These are phyloP conservation scores for Caenorhabditis sinica DNA, from an alignment of 2,888 invertebrate species.

Conservation along the genomic window DNA sequence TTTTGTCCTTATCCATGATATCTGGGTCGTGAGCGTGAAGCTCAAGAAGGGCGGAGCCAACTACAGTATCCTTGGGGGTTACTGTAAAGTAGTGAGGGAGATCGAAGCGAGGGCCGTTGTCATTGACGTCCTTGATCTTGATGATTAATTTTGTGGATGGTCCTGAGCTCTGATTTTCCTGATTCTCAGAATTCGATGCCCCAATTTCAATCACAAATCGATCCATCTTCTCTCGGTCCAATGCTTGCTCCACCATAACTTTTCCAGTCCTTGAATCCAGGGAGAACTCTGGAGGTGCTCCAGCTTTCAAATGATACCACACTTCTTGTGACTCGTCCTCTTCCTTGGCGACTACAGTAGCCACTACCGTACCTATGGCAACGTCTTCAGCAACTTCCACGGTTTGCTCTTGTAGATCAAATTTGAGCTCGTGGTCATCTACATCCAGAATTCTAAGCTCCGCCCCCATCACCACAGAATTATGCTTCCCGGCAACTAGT, in stretches of 20 bases:
- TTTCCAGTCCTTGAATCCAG: conserved; percentile 53
- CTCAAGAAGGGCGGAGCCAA: conserved; percentile 44
- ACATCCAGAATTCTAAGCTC: conserved; percentile 57
- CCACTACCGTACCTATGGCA: conserved; percentile 30
- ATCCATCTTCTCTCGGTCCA: conserved; percentile 49
- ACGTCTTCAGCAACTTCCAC: conserved; percentile 56
- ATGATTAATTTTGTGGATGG: conserved; percentile 29
- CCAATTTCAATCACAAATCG: conserved; percentile 51
- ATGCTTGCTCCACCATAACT: conserved; percentile 52
- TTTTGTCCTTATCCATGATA: conserved; percentile 34
- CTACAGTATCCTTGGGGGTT: conserved; percentile 56
- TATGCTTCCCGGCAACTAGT: conserved; percentile 52
- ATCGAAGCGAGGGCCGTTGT: conserved; percentile 56
- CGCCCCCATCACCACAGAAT: conserved; percentile 13
- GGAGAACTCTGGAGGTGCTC: conserved; percentile 60
- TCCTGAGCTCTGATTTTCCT: neutral
- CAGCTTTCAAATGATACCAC: conserved; percentile 49
- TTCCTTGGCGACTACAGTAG: conserved; percentile 53
- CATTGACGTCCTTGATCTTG: conserved; percentile 60
- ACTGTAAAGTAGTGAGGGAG: conserved; percentile 37
- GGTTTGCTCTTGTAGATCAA: conserved; percentile 29
- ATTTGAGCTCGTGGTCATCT: conserved; percentile 52
- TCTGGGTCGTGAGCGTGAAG: conserved; percentile 56
- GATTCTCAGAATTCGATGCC: conserved; percentile 39
- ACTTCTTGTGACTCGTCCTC: conserved; percentile 50